Evolutionary conservation across 2,888 invertebrate species (phyloP), one percentile per base, ranked within the genome.

Genomic region (Phymatocera aterrima): DNA sequence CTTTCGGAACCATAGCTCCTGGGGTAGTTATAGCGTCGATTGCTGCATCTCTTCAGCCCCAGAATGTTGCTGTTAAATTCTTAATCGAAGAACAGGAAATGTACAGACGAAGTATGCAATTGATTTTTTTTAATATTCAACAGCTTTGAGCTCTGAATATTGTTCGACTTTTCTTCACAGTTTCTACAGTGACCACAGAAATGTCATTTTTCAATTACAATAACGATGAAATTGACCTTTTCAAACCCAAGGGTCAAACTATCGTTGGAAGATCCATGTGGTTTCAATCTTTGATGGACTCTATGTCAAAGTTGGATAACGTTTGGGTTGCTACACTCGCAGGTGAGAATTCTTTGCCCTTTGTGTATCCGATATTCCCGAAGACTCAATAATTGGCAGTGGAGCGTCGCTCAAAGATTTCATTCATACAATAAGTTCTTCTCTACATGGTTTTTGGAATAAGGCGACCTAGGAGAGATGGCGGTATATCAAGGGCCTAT

Each of bases 391-490:
- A 34, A 43, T 43, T n/a, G n/a, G 34, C 12, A 18, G 24, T 34
- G 12, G 31, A 74, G n/a, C 18, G 0, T 51, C n/a, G 0, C n/a
- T n/a, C n/a, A n/a, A n/a, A n/a, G n/a, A n/a, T n/a, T n/a, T n/a
- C n/a, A n/a, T n/a, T n/a, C n/a, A n/a, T n/a, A n/a, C n/a, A n/a
- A n/a, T n/a, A 3, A 51, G 12, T 37, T 70, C 34, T 48, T 12
- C 24, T 18, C 5, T 28, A 37, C n/a, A 3, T 15, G 46, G 3
- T 31, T 72, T 51, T 28, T 5, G 10, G 31, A 28, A 37, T 12
- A 51, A 72, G 94, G 94, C 70, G 95, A 95, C 87, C 88, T 95
- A 82, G 94, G 94, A 4, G 95, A 95, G 89, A 92, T 94, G 74
- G 92, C 93, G 3, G 91, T 95, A 8, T 93, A 94, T 83, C 94